Conservation (phyloP, 30 jellyfish, hydroid and myxozoan genomes). For the Aurelia sp. region DNA sequence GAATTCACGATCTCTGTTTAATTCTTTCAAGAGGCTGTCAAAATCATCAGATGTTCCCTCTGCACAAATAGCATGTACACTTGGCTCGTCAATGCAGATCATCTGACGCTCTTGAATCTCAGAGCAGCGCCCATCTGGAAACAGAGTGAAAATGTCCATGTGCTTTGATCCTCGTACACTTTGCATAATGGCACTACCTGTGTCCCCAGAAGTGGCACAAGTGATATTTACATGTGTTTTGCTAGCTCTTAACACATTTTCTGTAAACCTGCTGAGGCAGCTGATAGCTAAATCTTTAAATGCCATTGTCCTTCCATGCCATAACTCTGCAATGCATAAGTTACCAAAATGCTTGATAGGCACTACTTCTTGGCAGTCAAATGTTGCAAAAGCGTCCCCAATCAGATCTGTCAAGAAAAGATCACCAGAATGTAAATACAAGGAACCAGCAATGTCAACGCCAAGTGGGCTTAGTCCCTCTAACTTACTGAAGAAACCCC, state of each 20-base stretch:
- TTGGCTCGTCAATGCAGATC: slow-evolving; percentile 65
- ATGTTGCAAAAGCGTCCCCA: slow-evolving; percentile 45
- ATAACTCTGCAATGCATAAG: slow-evolving; percentile 74
- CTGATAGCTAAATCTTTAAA: slow-evolving; percentile 80
- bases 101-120: slow-evolving; percentile 82
- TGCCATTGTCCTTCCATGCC: slow-evolving; percentile 92
- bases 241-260: slow-evolving; percentile 17
- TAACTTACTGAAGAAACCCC: too few relatives aligned
- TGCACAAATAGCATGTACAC: slow-evolving; percentile 72
- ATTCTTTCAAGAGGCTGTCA: slow-evolving; percentile 36
- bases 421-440: too few relatives aligned
- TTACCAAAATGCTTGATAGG: slow-evolving; percentile 55
- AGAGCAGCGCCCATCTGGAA: slow-evolving; percentile 81
- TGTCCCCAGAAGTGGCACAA: slow-evolving; percentile 95
- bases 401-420: slow-evolving; percentile 22
- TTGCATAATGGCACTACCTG: slow-evolving; percentile 93
- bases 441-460: too few relatives aligned
- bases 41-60: slow-evolving; percentile 80
- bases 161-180: slow-evolving; percentile 35
- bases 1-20: slow-evolving; percentile 17
- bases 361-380: slow-evolving; percentile 58
- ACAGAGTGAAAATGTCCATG: slow-evolving; percentile 59
- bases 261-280: slow-evolving; percentile 51
- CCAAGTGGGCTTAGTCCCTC: too few relatives aligned
- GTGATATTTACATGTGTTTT: slow-evolving; percentile 25